phyloP scores from a whole-genome alignment of 2,888 invertebrate species.

The Drosophila hawaiiensis region DNA sequence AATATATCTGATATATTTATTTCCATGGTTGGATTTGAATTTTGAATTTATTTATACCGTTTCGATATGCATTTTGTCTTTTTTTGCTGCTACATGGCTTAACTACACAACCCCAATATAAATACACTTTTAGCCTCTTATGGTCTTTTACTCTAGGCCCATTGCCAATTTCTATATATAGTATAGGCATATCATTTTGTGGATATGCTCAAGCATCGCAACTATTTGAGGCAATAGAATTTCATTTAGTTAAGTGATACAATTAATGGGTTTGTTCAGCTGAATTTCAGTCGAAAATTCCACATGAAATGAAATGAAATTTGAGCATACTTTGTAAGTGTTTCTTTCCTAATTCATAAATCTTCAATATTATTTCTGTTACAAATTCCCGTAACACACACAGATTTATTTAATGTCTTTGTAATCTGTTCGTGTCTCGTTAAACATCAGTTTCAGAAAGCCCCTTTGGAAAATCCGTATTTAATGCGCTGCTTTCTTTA shows the following conservation, averaged over 20 bases:
- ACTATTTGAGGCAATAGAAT: slow-evolving; percentile 36
- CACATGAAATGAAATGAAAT: not conserved
- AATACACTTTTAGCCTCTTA: slow-evolving; percentile 40
- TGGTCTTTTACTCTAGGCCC: slow-evolving; percentile 40
- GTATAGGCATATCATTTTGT: not conserved
- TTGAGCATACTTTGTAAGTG: not conserved
- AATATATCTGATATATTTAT: not conserved
- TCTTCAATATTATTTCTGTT: not conserved
- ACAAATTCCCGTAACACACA: slow-evolving; percentile 5
- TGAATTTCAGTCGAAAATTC: slow-evolving; percentile 9
- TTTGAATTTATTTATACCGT: slow-evolving; percentile 20
- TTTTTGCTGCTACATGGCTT: slow-evolving; percentile 11
- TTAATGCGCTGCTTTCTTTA: slow-evolving; percentile 51
- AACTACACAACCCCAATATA: slow-evolving; percentile 2
- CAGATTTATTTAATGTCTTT: slow-evolving; percentile 22
- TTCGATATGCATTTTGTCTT: not conserved
- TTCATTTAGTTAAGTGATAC: slow-evolving; percentile 59
- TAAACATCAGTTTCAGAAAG: slow-evolving; percentile 30
- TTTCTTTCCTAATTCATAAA: not conserved
- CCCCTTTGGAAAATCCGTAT: slow-evolving; percentile 37
- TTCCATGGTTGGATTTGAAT: not conserved
- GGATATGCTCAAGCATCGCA: not conserved
- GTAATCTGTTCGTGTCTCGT: slow-evolving; percentile 49
- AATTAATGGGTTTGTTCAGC: slow-evolving; percentile 48
- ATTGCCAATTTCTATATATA: slow-evolving; percentile 40